A percentile compares a stretch with the other conserved stretches of the same genome.
These are phyloP conservation scores for Pachyramphus minor DNA, from an alignment of 2,113 vertebrate genomes.

Conservation along the genomic window DNA sequence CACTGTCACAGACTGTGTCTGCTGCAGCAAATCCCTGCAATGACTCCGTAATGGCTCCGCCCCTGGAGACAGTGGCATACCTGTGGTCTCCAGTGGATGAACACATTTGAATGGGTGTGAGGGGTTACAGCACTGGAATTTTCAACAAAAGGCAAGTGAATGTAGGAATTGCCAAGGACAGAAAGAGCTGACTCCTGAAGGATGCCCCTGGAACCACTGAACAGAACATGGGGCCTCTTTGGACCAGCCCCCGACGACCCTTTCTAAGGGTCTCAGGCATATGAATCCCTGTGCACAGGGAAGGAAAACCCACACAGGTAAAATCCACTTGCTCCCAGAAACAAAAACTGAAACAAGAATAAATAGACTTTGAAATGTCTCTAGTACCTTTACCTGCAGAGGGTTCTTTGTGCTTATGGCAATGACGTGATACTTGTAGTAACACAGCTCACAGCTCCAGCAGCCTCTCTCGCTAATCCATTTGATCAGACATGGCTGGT, in stretches of 20 bases:
- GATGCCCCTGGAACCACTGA: not conserved
- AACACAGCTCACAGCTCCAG: slow-evolving; percentile 98
- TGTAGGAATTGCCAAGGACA: not conserved
- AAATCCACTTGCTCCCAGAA: slow-evolving; percentile 7
- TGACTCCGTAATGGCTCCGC: not conserved
- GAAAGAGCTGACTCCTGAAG: not conserved
- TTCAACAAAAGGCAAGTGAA: not conserved
- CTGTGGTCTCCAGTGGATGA: not conserved
- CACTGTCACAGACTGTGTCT: not conserved
- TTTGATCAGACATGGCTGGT: slow-evolving; percentile 98
- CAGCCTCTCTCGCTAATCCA: slow-evolving; percentile 98
- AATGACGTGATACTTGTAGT: slow-evolving; percentile 99
- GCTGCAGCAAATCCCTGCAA: not conserved
- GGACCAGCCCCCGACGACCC: not conserved
- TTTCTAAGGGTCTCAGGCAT: not conserved
- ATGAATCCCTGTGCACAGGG: not conserved
- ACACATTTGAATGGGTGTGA: not conserved
- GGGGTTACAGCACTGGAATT: not conserved
- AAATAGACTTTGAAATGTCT: slow-evolving; percentile 69
- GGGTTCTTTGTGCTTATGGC: slow-evolving; percentile 99
- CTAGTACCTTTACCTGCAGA: slow-evolving; percentile 87
- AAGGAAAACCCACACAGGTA: not conserved
- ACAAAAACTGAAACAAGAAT: slow-evolving; percentile 3
- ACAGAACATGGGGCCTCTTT: not conserved
- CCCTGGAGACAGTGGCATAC: not conserved